Base-by-base conservation (phyloP, 2,888 invertebrate species). In the Latrodectus elegans region DNA sequence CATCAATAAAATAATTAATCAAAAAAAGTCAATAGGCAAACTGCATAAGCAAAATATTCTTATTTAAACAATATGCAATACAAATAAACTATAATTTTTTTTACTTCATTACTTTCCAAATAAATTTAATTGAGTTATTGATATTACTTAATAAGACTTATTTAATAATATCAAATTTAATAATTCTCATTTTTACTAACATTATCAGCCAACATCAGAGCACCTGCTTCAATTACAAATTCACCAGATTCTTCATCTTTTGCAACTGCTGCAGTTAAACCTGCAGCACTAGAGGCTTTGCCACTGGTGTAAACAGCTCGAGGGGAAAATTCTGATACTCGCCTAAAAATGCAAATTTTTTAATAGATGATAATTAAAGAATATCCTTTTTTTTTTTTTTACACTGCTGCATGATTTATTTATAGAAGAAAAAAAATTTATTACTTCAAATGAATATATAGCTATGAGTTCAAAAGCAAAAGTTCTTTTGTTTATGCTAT, bases 181-280 rank as follows among this genome's bases (percentile, higher is more conserved):
- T 6, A 38, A 6, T 38, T 38, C 6, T 4, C n/a, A 68, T 14
- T 8, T n/a, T 38, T 38, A 90, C 90, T 91, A 89, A 93, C 98
- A 92, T 99, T 99, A 93, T 99, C 99, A 0, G 99, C 99, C 91
- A 99, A 94, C 99, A 99, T 99, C 53, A 99, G 93, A 0, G 99
- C 99, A n/a, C 99, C 99, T 10, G 99, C 99, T 93, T 99, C 99
- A 89, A 99, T 99, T 11, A 99, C 99, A 93, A 99, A 99, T 93
- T 99, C 99, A 89, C 96, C 96, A 0, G 98, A 97, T 92, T 99
- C 99, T 92, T 99, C 99, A 92, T 99, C 99, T 93, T 95, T 95
- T 0, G 99, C 99, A 0, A 99, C 99, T 22, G 99, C 99, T 0
- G 99, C 99, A 0, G 99, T 99, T 74, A 99, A 94, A 94, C 99